phyloP scores from a whole-genome alignment of 2,797 vertebrate genomes.

The Coendou prehensilis region DNA sequence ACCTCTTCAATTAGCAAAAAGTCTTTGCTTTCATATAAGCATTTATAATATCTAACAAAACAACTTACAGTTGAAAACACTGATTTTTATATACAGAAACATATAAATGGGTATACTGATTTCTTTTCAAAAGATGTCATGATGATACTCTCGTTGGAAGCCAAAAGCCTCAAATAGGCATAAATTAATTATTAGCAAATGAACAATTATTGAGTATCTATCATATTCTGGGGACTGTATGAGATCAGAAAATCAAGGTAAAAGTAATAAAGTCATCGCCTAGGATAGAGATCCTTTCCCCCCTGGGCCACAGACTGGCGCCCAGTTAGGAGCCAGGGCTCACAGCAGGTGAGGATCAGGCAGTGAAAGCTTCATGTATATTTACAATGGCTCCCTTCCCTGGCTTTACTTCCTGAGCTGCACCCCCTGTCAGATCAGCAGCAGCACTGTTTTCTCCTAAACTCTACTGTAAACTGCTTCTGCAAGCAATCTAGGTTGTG shows the following conservation, averaged over 20 bases:
- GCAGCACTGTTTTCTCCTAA: neutral
- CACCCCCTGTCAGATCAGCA: neutral
- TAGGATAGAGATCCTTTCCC: no score
- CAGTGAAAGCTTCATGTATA: neutral
- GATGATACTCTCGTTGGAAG: neutral
- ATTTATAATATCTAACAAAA: constrained; percentile 53
- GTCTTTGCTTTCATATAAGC: constrained; percentile 27
- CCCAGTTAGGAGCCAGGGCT: neutral
- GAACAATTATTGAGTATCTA: neutral
- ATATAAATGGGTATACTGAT: neutral
- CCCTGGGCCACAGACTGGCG: neutral
- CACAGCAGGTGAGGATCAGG: neutral
- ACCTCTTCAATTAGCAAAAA: constrained; percentile 44
- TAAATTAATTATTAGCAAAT: constrained; percentile 8
- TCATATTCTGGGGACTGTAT: neutral
- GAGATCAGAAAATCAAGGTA: neutral
- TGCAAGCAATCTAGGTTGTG: neutral
- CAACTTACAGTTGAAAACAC: constrained; percentile 7
- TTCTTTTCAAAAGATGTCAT: neutral
- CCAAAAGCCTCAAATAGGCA: neutral
- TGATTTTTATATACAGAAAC: constrained; percentile 8
- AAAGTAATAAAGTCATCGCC: neutral
- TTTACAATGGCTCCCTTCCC: neutral
- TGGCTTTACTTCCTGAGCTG: neutral
- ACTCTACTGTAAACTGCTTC: neutral